Percentiles rank a stretch among this genome's conserved stretches.
Evolutionary conservation across 1,140 invertebrate genomes (phyloP).

Genomic region (Odontomachus brunneus): DNA sequence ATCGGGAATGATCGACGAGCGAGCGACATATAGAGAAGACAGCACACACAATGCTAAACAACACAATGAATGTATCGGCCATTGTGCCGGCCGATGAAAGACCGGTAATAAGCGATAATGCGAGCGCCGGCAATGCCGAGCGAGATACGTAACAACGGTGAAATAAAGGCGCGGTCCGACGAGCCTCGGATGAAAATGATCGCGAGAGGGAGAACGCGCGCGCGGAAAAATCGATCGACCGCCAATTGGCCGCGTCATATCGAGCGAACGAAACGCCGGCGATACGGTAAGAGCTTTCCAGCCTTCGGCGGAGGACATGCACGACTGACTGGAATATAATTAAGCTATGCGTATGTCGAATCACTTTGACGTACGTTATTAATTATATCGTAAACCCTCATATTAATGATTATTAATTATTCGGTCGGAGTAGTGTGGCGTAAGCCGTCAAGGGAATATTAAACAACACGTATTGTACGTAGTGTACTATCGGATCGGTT

Average conservation of each 20-base stretch:
- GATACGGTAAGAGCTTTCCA: not conserved
- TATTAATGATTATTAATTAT: no score
- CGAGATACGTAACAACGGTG: slow-evolving; percentile 37
- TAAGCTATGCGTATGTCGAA: no score
- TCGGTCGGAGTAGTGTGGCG: no score
- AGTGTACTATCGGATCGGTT: no score
- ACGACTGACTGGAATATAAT: not conserved
- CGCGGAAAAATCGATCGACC: slow-evolving; percentile 26
- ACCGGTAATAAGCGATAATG: slow-evolving; percentile 57
- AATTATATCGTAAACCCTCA: no score
- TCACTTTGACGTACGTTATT: no score
- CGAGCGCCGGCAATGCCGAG: slow-evolving; percentile 16
- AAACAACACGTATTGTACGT: no score
- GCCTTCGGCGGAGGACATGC: not conserved
- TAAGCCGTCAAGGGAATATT: no score
- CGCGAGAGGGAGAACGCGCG: not conserved
- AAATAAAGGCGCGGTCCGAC: slow-evolving; percentile 42
- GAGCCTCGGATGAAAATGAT: slow-evolving; percentile 38
- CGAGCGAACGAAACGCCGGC: not conserved
- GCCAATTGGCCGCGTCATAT: slow-evolving; percentile 2
- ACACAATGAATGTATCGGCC: slow-evolving; percentile 51
- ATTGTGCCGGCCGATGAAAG: slow-evolving; percentile 49
- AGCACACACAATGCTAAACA: slow-evolving; percentile 47
- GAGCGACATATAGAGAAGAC: not conserved
- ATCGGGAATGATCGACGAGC: slow-evolving; percentile 27